Conservation (phyloP, 2,113 vertebrate genomes). For the Anoura caudifer region DNA sequence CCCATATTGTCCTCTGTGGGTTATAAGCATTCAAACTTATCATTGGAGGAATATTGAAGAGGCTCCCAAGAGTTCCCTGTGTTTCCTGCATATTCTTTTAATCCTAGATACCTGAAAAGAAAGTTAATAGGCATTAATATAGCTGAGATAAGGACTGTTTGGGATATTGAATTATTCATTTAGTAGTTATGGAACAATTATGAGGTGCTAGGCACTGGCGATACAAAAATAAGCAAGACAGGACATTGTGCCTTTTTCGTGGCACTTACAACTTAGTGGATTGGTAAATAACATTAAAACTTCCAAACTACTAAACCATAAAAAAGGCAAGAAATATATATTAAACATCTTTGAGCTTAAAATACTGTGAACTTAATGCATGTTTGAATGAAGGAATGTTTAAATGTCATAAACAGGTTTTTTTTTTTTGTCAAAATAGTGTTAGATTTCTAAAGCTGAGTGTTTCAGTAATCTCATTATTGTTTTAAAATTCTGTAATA, state of each 20-base stretch:
- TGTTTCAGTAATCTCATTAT: constrained; percentile 49
- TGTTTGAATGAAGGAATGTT: neutral
- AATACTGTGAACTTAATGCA: neutral
- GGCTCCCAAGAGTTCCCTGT: neutral
- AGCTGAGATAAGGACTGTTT: neutral
- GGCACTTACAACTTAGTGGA: neutral
- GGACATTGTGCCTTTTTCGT: neutral
- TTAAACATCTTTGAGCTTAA: neutral
- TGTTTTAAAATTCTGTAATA: constrained; percentile 63
- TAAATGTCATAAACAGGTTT: neutral
- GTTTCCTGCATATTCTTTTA: neutral
- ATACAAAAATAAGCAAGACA: neutral
- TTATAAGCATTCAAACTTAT: neutral
- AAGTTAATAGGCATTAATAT: neutral
- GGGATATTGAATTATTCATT: neutral
- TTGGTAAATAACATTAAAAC: constrained; percentile 3
- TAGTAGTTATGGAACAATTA: neutral
- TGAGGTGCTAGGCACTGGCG: neutral
- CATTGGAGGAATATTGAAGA: neutral
- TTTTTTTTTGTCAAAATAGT: neutral
- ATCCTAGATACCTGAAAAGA: neutral
- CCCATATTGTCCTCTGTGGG: neutral
- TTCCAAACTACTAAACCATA: neutral
- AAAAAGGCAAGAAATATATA: neutral
- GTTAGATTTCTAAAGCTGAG: constrained; percentile 22